Conservation (phyloP, 2,113 vertebrate genomes). For the Pachypanchax playfairii region DNA sequence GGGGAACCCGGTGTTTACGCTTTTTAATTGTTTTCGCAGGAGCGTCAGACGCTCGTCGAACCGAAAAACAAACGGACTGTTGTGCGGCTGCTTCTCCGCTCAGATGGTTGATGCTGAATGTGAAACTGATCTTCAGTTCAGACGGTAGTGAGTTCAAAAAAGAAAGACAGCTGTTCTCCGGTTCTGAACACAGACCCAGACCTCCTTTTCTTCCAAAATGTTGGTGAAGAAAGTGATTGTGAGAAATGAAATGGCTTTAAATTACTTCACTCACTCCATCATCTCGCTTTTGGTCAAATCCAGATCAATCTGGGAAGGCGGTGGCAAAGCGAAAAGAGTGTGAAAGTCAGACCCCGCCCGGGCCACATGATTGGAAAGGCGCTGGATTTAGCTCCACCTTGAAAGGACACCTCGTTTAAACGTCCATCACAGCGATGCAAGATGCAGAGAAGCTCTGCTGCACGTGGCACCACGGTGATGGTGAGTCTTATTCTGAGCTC, state of each 20-base stretch:
- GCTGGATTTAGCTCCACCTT: constrained; percentile 73
- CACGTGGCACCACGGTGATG: too few relatives aligned
- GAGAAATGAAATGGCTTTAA: constrained; percentile 51
- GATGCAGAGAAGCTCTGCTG: too few relatives aligned
- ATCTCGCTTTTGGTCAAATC: constrained; percentile 79
- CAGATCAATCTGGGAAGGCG: constrained; percentile 76
- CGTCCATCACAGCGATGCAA: constrained; percentile 70
- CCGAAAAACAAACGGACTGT: constrained; percentile 23
- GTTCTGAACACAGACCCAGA: constrained; percentile 49
- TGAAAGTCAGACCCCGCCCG: constrained; percentile 71
- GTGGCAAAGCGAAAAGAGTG: constrained; percentile 69
- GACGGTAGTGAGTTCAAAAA: constrained; percentile 57
- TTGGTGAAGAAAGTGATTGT: constrained; percentile 22
- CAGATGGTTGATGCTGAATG: constrained; percentile 74
- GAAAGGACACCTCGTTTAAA: constrained; percentile 63
- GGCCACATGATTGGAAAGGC: constrained; percentile 69
- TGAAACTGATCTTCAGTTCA: constrained; percentile 63
- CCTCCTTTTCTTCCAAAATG: constrained; percentile 18
- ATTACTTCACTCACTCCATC: constrained; percentile 80
- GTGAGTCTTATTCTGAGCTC: too few relatives aligned
- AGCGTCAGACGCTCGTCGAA: constrained; percentile 21
- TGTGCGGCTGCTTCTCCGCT: constrained; percentile 40
- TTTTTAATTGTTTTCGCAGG: constrained; percentile 23
- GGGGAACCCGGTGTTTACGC: constrained; percentile 38
- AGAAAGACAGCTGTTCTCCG: constrained; percentile 50